A percentile compares a stretch with the other conserved stretches of the same genome.
Evolutionary conservation across 2,113 vertebrate genomes (phyloP).

Genomic region (Hiodon alosoides): DNA sequence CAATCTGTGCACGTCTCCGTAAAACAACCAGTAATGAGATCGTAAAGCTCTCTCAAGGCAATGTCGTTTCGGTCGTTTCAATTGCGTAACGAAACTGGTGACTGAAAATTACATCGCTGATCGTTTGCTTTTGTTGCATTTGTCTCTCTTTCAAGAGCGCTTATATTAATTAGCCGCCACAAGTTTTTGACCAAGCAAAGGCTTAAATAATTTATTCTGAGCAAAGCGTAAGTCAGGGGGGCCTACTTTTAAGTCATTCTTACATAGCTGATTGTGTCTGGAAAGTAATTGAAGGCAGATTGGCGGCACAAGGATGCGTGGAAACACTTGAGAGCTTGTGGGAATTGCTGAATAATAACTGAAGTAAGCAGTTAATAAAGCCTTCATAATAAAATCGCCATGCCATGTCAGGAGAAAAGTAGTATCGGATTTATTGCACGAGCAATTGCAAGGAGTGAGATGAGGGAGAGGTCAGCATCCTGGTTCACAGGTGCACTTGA

Average conservation of each 20-base stretch:
- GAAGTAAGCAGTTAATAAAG: not conserved
- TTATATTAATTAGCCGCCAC: constrained; percentile 1
- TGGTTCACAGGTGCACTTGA: no score
- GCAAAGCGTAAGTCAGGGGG: constrained; percentile 1
- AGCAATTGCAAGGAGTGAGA: no score
- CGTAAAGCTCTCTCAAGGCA: not conserved
- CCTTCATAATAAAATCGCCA: no score
- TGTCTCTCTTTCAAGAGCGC: constrained; percentile 10
- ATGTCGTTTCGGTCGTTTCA: not conserved
- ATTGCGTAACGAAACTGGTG: not conserved
- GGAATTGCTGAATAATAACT: not conserved
- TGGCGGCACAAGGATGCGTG: not conserved
- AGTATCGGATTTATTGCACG: no score
- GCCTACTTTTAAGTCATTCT: not conserved
- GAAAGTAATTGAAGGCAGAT: not conserved
- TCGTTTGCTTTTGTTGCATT: constrained; percentile 7
- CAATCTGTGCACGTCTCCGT: not conserved
- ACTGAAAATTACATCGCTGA: constrained; percentile 9
- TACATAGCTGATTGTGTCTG: not conserved
- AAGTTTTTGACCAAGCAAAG: constrained; percentile 3
- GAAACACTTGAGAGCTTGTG: not conserved
- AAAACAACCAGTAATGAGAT: not conserved
- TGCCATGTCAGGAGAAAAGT: no score
- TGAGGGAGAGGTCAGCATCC: no score
- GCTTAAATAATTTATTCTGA: not conserved